phyloP scores from a whole-genome alignment of 2,797 vertebrate genomes.

The Adelosebastes latens region DNA sequence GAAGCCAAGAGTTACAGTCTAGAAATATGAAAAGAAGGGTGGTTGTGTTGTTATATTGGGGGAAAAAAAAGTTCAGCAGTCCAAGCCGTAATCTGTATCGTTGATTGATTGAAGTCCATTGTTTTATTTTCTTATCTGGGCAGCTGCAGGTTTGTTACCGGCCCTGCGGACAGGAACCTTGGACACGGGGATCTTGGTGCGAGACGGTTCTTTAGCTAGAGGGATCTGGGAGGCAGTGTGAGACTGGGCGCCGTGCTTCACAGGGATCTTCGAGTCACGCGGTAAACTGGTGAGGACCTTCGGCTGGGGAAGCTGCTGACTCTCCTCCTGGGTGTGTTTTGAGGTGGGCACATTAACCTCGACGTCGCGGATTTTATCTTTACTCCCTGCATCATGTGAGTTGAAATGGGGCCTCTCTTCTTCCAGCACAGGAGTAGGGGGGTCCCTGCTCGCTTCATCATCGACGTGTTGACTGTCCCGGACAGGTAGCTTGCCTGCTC shows the following conservation, averaged over 20 bases:
- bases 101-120: slow-evolving; percentile 18
- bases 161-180: slow-evolving; percentile 93
- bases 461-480: slow-evolving; percentile 84
- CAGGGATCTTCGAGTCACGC: slow-evolving; percentile 96
- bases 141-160: slow-evolving; percentile 85
- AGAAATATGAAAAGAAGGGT: slow-evolving; percentile 48
- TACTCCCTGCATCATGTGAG: slow-evolving; percentile 85
- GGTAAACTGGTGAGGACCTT: slow-evolving; percentile 81
- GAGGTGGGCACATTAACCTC: slow-evolving; percentile 50
- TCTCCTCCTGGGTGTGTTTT: slow-evolving; percentile 82
- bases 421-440: slow-evolving; percentile 83
- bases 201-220: slow-evolving; percentile 88
- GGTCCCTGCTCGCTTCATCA: slow-evolving; percentile 87
- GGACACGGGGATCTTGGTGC: slow-evolving; percentile 97
- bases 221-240: slow-evolving; percentile 81
- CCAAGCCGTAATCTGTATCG: slow-evolving; percentile 25
- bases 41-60: slow-evolving; percentile 14
- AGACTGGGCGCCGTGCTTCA: slow-evolving; percentile 86
- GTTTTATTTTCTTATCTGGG: slow-evolving; percentile 87
- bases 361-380: slow-evolving; percentile 80
- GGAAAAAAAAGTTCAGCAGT: slow-evolving; percentile 30
- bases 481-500: slow-evolving; percentile 75
- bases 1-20: slow-evolving; percentile 50
- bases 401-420: slow-evolving; percentile 80
- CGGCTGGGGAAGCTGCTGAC: slow-evolving; percentile 80